A percentile compares a stretch with the other conserved stretches of the same genome.
These are phyloP conservation scores for Bombus superbus DNA, from an alignment of 1,140 invertebrate species.

Conservation along the genomic window DNA sequence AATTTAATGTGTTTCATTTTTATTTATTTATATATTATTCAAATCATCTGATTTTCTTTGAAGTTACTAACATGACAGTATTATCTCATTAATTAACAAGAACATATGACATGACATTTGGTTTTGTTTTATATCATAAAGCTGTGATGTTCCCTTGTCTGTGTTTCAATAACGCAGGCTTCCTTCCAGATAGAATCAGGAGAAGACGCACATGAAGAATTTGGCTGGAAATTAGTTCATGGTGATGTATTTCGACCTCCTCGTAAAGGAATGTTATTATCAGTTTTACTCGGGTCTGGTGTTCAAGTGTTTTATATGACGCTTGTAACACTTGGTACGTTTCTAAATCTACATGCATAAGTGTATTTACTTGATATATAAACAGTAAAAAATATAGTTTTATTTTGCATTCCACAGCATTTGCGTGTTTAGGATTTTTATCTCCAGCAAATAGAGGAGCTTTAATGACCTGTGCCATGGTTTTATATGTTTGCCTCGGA, in stretches of 20 bases:
- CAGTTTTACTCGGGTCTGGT: conserved; percentile 97
- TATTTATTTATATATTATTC: background rate
- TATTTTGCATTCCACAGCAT: conserved; percentile 84
- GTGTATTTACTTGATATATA: background rate
- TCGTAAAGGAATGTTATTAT: conserved; percentile 97
- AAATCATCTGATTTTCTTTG: background rate
- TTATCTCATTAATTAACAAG: conserved; percentile 49
- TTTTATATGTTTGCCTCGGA: conserved; percentile 97
- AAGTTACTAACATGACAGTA: conserved; percentile 16
- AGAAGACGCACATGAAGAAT: conserved; percentile 99
- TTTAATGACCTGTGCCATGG: conserved; percentile 98
- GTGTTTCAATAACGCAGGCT: conserved; percentile 78
- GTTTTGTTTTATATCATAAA: conserved; percentile 59
- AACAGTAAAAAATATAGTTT: conserved; percentile 13
- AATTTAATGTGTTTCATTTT: conserved; percentile 5
- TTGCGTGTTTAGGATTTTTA: conserved; percentile 98
- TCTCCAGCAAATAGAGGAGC: conserved; percentile 99
- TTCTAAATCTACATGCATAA: background rate
- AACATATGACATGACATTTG: conserved; percentile 25
- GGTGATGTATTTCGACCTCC: conserved; percentile 98
- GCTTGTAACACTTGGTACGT: conserved; percentile 85
- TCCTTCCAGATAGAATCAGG: conserved; percentile 92
- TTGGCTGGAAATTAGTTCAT: conserved; percentile 99
- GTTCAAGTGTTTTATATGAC: conserved; percentile 92
- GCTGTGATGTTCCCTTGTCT: conserved; percentile 69